Conservation (phyloP, 2,888 invertebrate species). For the Eulithis testata region DNA sequence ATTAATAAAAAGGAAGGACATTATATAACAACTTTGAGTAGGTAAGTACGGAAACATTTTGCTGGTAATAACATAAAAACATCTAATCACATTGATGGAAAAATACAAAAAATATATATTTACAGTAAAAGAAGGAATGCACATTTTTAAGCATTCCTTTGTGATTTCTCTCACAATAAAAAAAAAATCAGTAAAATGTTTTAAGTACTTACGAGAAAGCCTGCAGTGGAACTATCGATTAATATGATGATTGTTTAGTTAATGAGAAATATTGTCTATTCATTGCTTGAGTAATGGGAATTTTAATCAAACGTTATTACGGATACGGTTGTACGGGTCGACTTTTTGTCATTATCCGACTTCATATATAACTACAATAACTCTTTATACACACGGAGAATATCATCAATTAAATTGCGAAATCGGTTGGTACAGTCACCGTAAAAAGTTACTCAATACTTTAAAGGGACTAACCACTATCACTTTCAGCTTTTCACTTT, state of each 20-base stretch:
- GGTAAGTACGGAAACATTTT: too few species aligned
- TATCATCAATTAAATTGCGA: constrained; percentile 7
- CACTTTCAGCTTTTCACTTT: too few species aligned
- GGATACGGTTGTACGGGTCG: constrained; percentile 35
- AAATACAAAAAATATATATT: too few species aligned
- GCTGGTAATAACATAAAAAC: too few species aligned
- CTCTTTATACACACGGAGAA: constrained; percentile 17
- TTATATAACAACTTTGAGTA: too few species aligned
- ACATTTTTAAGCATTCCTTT: too few species aligned
- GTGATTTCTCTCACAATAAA: too few species aligned
- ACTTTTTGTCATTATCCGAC: constrained; percentile 27
- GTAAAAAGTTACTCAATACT: not conserved
- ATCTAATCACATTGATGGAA: too few species aligned
- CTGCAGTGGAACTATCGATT: constrained; percentile 6
- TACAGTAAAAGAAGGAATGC: too few species aligned
- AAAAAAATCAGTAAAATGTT: too few species aligned
- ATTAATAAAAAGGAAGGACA: too few species aligned
- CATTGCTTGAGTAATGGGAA: constrained; percentile 47
- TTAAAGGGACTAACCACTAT: not conserved
- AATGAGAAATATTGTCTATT: constrained; percentile 56
- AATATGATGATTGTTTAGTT: constrained; percentile 51
- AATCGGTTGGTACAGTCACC: constrained; percentile 5
- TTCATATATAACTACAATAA: constrained; percentile 20
- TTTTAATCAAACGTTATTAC: constrained; percentile 49
- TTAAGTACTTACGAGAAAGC: too few species aligned